phyloP scores from a whole-genome alignment of 2,888 invertebrate species.

The Congeria kusceri region DNA sequence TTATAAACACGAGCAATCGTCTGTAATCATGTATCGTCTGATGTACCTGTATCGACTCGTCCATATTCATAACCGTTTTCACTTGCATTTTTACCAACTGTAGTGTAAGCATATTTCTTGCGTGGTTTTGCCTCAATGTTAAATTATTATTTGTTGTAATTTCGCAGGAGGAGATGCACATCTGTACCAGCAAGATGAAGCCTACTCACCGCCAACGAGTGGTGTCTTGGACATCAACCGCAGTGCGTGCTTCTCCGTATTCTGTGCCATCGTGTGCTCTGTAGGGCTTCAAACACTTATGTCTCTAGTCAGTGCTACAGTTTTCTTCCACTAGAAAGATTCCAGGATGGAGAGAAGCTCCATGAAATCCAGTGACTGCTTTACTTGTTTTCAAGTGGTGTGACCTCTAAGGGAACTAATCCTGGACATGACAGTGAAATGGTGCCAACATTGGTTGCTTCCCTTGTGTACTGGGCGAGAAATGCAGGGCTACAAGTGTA shows the following conservation, averaged over 20 bases:
- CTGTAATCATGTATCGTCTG: no score
- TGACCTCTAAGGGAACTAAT: conserved; percentile 26
- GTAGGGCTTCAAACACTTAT: conserved; percentile 36
- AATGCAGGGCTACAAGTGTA: no score
- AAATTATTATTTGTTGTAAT: neutral
- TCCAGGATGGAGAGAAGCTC: conserved; percentile 8
- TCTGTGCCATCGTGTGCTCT: conserved; percentile 21
- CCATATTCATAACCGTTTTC: no score
- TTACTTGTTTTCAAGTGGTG: no score
- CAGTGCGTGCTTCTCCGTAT: conserved; percentile 12
- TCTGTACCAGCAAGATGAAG: conserved; percentile 44
- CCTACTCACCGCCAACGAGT: neutral
- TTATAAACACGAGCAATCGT: no score
- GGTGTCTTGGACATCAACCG: conserved; percentile 29
- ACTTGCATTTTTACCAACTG: no score
- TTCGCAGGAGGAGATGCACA: conserved; percentile 58
- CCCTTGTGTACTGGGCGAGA: conserved; percentile 8
- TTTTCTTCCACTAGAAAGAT: conserved; percentile 45
- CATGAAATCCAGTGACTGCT: no score
- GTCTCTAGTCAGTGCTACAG: conserved; percentile 37
- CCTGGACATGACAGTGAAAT: conserved; percentile 1
- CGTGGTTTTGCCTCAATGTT: neutral
- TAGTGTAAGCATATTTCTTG: neutral
- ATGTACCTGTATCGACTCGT: no score
- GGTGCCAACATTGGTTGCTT: conserved; percentile 5